phyloP scores from a whole-genome alignment of 2,797 vertebrate genomes.

The Sebastes hubbsi region DNA sequence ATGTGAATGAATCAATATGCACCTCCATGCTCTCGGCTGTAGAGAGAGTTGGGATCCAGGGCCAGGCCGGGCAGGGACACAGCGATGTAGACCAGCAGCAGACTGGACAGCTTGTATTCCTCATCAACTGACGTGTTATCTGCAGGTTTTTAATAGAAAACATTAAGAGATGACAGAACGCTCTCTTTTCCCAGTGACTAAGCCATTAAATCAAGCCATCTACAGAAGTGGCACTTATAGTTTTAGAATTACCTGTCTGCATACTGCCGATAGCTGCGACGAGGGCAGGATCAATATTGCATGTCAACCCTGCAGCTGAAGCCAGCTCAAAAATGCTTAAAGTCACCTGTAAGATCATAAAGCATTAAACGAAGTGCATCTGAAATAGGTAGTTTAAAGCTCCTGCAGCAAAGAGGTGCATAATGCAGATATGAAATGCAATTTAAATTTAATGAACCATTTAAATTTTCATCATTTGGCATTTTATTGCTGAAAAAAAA shows the following conservation, averaged over 20 bases:
- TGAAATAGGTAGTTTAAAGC: background rate
- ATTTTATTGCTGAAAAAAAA: background rate
- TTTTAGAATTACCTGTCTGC: conserved; percentile 83
- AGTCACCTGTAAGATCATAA: conserved; percentile 81
- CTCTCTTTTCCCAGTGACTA: background rate
- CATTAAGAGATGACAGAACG: background rate
- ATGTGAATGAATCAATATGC: conserved; percentile 57
- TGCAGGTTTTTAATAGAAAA: conserved; percentile 52
- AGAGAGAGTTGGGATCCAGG: conserved; percentile 84
- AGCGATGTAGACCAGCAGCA: conserved; percentile 92
- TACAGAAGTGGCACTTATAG: background rate
- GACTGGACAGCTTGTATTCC: conserved; percentile 90
- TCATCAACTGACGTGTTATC: conserved; percentile 88
- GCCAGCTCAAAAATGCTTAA: conserved; percentile 90
- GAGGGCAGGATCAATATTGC: conserved; percentile 89
- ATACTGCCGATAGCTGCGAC: conserved; percentile 84
- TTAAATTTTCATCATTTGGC: background rate
- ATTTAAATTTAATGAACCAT: background rate
- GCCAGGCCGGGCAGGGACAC: conserved; percentile 90
- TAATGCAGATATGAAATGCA: background rate
- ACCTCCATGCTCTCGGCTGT: conserved; percentile 89
- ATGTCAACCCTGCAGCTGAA: conserved; percentile 88
- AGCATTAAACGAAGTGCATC: background rate
- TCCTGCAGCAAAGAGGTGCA: background rate
- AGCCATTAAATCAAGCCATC: background rate